Conservation (phyloP, 2,797 vertebrate species). For the Remorina albescens region DNA sequence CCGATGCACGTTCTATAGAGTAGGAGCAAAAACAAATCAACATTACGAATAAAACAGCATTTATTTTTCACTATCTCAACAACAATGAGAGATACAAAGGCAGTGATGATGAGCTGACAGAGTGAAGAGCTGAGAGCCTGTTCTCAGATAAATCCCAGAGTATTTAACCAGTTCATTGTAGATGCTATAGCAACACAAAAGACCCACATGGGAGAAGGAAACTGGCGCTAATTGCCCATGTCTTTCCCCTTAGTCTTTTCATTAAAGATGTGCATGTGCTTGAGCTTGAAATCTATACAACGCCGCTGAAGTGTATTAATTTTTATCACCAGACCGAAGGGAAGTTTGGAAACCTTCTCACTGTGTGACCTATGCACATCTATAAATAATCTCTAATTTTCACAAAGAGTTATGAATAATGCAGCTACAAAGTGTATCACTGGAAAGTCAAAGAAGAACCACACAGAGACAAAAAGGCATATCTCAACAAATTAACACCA, state of each 20-base stretch:
- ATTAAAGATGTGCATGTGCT: conserved; percentile 22
- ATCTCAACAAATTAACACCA: conserved; percentile 64
- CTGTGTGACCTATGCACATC: conserved; percentile 61
- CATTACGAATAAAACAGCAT: not conserved
- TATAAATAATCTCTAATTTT: conserved; percentile 65
- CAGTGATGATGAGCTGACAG: not conserved
- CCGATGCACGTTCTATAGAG: not conserved
- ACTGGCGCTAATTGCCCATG: conserved; percentile 54
- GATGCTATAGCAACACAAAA: conserved; percentile 18
- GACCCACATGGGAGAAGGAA: conserved; percentile 24
- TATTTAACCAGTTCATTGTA: conserved; percentile 25
- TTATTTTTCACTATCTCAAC: not conserved
- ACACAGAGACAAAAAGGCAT: conserved; percentile 41
- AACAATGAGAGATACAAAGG: not conserved
- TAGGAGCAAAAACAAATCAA: not conserved
- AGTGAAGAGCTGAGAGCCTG: conserved; percentile 15
- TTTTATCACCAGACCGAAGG: conserved; percentile 9
- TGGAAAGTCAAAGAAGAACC: conserved; percentile 43
- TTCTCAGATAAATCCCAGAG: conserved; percentile 28
- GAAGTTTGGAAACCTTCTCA: conserved; percentile 52
- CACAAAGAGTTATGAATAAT: conserved; percentile 73
- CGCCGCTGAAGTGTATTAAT: conserved; percentile 5
- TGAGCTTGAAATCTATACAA: not conserved
- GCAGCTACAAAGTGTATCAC: conserved; percentile 58
- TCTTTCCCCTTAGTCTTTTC: conserved; percentile 26